Percentiles rank a stretch among this genome's conserved stretches.
Evolutionary conservation across 2,113 vertebrate species (phyloP).

Genomic region (Dasyurus viverrinus): DNA sequence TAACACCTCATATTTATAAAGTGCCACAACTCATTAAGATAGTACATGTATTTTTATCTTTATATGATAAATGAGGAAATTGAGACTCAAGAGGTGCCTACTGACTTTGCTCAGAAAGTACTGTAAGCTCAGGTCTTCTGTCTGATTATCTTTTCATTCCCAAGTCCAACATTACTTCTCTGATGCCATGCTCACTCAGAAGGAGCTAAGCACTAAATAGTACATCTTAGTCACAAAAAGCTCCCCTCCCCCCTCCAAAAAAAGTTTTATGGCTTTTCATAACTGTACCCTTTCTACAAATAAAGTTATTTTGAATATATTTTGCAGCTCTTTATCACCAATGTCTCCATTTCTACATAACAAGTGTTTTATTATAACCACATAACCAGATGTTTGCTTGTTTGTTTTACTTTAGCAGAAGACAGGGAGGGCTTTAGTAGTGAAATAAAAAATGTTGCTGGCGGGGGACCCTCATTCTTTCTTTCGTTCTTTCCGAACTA

Average conservation of each 20-base stretch:
- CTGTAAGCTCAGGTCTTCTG: background rate
- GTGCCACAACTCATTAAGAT: background rate
- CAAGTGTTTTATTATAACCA: background rate
- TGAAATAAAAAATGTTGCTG: background rate
- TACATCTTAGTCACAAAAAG: background rate
- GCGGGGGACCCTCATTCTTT: background rate
- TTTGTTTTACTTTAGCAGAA: slow-evolving; percentile 5
- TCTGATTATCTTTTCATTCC: background rate
- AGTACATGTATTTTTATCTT: background rate
- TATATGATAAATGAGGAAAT: background rate
- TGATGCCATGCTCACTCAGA: background rate
- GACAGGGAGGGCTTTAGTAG: background rate
- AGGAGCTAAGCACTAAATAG: background rate
- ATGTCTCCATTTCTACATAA: slow-evolving; percentile 1
- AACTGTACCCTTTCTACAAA: background rate
- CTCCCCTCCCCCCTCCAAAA: background rate
- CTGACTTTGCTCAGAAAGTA: background rate
- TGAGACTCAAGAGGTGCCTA: background rate
- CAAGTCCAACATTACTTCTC: background rate
- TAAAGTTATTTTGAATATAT: background rate
- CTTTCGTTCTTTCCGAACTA: background rate
- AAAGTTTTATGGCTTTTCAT: background rate
- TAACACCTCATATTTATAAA: background rate
- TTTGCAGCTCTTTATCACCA: background rate
- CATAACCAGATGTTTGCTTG: slow-evolving; percentile 4